Percentiles rank a stretch among this genome's conserved stretches.
Evolutionary conservation across 92 coral and sea anemone genomes (phyloP).

Genomic region (Diadumene lineata): DNA sequence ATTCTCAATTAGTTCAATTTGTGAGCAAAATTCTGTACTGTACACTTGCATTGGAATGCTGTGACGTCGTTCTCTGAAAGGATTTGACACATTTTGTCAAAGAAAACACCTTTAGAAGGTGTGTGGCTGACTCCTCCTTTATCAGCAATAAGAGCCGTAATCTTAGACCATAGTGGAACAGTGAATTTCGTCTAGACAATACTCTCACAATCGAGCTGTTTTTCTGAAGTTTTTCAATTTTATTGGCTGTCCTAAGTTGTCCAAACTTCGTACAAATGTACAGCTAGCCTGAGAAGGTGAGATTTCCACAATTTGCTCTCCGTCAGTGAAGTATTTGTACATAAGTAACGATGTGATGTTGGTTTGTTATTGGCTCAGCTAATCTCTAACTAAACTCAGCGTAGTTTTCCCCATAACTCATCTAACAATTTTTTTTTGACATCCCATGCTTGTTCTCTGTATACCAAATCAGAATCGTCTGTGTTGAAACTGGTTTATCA

Average conservation of each 20-base stretch:
- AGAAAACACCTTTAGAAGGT: constrained; percentile 35
- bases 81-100: constrained; percentile 42
- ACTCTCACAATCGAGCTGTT: constrained; percentile 1
- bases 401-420: not conserved
- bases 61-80: constrained; percentile 28
- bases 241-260: not conserved
- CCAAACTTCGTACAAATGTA: not conserved
- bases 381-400: not conserved
- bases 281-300: not conserved
- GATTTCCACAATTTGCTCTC: not conserved
- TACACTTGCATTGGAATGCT: constrained; percentile 20
- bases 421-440: too few species aligned
- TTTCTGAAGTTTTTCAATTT: constrained; percentile 13
- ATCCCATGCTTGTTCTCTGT: too few species aligned
- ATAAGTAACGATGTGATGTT: too few species aligned
- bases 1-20: too few species aligned
- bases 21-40: too few species aligned
- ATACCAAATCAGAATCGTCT: too few species aligned
- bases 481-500: not conserved
- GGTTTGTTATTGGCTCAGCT: not conserved
- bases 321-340: not conserved
- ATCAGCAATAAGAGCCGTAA: constrained; percentile 26
- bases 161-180: constrained; percentile 16
- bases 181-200: constrained; percentile 34
- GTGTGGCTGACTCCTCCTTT: constrained; percentile 39